Base-by-base conservation (phyloP, 2,888 invertebrate species). In the Yponomeuta sedellus region DNA sequence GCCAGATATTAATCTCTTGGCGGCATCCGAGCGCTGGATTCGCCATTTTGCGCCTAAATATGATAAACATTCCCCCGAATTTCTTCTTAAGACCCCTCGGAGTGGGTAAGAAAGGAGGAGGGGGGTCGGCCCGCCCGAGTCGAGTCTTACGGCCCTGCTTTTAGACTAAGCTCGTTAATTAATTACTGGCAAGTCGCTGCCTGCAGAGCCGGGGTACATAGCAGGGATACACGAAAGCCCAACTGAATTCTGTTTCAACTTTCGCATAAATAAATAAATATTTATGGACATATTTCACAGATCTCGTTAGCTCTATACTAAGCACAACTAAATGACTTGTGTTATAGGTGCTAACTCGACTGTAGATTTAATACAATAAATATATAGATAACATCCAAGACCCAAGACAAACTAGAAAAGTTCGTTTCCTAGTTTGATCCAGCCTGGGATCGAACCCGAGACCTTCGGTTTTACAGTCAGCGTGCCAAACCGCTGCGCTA, bases 151-250 rank as follows among this genome's bases (percentile, higher is more conserved):
- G 86, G 86, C 90, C 90, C 91, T 88, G 90, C 91, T 91, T 91
- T 91, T 91, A 91, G 91, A 91, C 91, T 92, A 91, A 92, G 91
- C 91, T 90, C 90, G 91, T 91, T 92, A 92, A 92, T 92, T 92
- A 92, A 92, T 92, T 92, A 92, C 88, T 87, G 88, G 83, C 85
- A 87, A 90, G 89, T 88, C 88, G 88, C 85, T 83, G 78, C 81
- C 77, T 65, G 59, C 83, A 82, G 87, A 52, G 44, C 16, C 16
- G 44, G 4, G 44, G 44, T 16, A 12, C 85, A 82, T 83, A 83
- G 16, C 16, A 52, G 16, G 16, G 16, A 16, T 16, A 16, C 16
- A 16, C 44, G 44, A 16, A 52, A 52, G 44, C 16, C 4, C 44
- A 52, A 52, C 44, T 52, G 44, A 12, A 52, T 5, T 34, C 34